phyloP scores from a whole-genome alignment of 2,888 invertebrate species.

The Erynnis tages region DNA sequence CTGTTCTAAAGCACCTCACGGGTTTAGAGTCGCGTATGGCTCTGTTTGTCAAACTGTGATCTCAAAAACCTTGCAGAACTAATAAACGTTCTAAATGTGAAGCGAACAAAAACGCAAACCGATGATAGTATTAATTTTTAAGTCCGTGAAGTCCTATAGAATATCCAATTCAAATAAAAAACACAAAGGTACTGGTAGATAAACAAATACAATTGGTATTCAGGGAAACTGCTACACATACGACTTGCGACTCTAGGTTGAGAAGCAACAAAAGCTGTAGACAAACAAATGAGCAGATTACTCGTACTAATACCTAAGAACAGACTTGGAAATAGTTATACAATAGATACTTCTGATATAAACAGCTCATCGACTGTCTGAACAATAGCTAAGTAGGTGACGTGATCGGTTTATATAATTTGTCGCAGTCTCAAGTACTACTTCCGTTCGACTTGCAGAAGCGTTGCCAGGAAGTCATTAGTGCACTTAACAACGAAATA shows the following conservation, averaged over 20 bases:
- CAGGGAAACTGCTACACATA: too few relatives aligned
- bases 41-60: too few relatives aligned
- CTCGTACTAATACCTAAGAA: slow-evolving; percentile 11
- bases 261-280: too few relatives aligned
- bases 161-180: too few relatives aligned
- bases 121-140: too few relatives aligned
- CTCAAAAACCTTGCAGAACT: too few relatives aligned
- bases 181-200: too few relatives aligned
- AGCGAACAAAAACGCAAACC: too few relatives aligned
- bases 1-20: slow-evolving; percentile 2
- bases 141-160: too few relatives aligned
- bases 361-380: slow-evolving; percentile 19
- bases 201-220: too few relatives aligned
- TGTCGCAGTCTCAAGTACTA: slow-evolving; percentile 39
- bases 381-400: slow-evolving; percentile 30
- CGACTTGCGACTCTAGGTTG: too few relatives aligned
- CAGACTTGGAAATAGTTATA: background rate
- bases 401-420: slow-evolving; percentile 44
- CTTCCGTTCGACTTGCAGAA: slow-evolving; percentile 38
- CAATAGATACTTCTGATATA: background rate
- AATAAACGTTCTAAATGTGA: too few relatives aligned
- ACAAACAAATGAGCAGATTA: slow-evolving; percentile 21
- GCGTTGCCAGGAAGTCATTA: slow-evolving; percentile 49
- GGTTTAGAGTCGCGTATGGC: slow-evolving; percentile 15
- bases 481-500: slow-evolving; percentile 43